phyloP scores from a whole-genome alignment of 2,797 vertebrate species.

The Tachyglossus aculeatus region DNA sequence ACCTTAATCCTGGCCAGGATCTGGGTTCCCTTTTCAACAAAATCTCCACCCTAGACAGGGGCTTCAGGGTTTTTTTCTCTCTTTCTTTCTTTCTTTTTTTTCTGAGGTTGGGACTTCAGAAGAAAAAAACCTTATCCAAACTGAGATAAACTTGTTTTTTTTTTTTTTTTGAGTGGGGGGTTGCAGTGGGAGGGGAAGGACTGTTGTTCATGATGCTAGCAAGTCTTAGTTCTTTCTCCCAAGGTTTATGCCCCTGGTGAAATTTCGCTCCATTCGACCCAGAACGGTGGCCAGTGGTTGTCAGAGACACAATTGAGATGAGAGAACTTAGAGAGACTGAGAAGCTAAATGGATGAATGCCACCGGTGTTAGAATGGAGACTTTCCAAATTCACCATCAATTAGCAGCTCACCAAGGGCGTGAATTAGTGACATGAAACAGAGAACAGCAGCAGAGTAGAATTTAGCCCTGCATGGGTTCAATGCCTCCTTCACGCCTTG shows the following conservation, averaged over 20 bases:
- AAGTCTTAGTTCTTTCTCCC: constrained; percentile 4
- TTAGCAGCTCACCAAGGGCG: constrained; percentile 15
- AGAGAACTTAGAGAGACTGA: neutral
- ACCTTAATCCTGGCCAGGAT: constrained; percentile 72
- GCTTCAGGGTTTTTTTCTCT: no score
- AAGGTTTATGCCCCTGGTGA: no score
- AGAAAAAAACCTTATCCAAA: constrained; percentile 15
- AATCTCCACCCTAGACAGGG: constrained; percentile 43
- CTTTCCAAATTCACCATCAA: constrained; percentile 14
- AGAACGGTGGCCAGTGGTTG: no score
- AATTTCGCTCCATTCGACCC: no score
- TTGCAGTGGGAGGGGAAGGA: no score
- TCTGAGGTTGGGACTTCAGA: neutral
- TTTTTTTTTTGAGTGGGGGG: no score
- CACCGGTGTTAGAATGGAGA: neutral
- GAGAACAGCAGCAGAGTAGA: constrained; percentile 8
- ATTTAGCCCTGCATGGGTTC: neutral
- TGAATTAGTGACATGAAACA: constrained; percentile 41
- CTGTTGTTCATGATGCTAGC: neutral
- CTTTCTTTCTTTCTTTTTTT: no score
- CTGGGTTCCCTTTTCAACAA: constrained; percentile 57
- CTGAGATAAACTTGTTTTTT: neutral
- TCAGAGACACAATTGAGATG: constrained; percentile 19
- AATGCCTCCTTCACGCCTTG: neutral
- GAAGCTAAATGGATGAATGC: neutral